Evolutionary conservation across 2,888 invertebrate genomes (phyloP).

Genomic region (Drosophila basisetae): DNA sequence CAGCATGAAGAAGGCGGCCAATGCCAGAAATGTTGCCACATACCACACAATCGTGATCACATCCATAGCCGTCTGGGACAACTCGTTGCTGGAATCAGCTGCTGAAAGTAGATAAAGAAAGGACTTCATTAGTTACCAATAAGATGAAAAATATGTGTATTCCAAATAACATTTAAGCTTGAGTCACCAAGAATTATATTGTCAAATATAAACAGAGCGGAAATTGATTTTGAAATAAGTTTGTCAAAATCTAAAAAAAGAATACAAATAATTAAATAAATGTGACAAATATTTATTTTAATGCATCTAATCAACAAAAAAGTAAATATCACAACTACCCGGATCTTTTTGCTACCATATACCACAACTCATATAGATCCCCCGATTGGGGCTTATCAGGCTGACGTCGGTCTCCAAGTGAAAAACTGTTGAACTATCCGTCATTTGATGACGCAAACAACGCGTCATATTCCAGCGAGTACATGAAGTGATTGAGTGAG

Average conservation of each 20-base stretch:
- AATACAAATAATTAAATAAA: neutral
- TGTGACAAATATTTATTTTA: neutral
- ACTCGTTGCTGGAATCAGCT: slow-evolving; percentile 70
- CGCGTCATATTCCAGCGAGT: slow-evolving; percentile 10
- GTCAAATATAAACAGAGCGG: neutral
- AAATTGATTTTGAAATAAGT: neutral
- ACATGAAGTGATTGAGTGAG: slow-evolving; percentile 4
- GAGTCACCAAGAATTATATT: neutral
- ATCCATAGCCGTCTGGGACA: slow-evolving; percentile 85
- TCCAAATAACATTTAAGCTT: neutral
- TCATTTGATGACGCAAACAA: slow-evolving; percentile 47
- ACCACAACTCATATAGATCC: neutral
- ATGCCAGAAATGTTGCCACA: slow-evolving; percentile 84
- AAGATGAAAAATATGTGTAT: neutral
- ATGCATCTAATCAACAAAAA: neutral
- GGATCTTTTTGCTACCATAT: neutral
- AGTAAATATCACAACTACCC: neutral
- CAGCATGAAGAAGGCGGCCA: slow-evolving; percentile 84
- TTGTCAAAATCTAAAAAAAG: neutral
- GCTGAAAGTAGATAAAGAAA: slow-evolving; percentile 41
- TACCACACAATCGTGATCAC: slow-evolving; percentile 85
- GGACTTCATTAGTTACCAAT: neutral
- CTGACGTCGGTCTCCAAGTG: slow-evolving; percentile 8
- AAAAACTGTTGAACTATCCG: neutral
- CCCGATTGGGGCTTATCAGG: neutral